Conservation (phyloP, 2,797 vertebrate species). For the Vireo griseus region DNA sequence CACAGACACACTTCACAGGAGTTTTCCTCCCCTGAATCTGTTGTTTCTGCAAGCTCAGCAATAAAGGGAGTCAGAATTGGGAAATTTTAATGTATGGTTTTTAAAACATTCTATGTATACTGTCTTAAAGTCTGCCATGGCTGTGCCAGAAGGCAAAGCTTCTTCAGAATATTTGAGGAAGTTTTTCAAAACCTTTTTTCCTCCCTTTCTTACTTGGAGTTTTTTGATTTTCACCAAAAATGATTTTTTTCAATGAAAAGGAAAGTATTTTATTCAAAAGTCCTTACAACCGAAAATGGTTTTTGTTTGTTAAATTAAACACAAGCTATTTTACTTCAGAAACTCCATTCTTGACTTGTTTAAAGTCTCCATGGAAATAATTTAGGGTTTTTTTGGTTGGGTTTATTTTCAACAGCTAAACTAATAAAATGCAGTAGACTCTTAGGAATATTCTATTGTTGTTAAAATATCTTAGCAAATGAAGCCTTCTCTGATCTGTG, state of each 20-base stretch:
- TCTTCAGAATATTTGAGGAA: neutral
- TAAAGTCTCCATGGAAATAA: neutral
- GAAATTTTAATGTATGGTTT: neutral
- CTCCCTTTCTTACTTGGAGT: neutral
- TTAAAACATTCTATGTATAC: neutral
- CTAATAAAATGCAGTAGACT: neutral
- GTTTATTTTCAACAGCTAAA: neutral
- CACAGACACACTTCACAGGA: neutral
- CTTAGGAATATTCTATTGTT: neutral
- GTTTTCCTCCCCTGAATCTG: neutral
- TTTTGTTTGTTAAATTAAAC: neutral
- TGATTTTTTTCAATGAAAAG: neutral
- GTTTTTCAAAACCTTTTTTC: neutral
- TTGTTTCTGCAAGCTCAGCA: neutral
- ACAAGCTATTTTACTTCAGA: neutral
- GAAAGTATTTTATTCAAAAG: neutral
- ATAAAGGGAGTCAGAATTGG: neutral
- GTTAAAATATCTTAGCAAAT: neutral
- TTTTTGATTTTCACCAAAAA: neutral
- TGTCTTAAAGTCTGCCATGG: neutral
- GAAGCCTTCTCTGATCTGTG: neutral
- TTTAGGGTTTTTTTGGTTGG: neutral
- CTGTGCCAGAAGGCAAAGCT: neutral
- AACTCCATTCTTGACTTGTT: neutral
- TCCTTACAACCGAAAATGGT: neutral